Evolutionary conservation across 1,140 invertebrate species (phyloP).

Genomic region (Bradynema listronoti): DNA sequence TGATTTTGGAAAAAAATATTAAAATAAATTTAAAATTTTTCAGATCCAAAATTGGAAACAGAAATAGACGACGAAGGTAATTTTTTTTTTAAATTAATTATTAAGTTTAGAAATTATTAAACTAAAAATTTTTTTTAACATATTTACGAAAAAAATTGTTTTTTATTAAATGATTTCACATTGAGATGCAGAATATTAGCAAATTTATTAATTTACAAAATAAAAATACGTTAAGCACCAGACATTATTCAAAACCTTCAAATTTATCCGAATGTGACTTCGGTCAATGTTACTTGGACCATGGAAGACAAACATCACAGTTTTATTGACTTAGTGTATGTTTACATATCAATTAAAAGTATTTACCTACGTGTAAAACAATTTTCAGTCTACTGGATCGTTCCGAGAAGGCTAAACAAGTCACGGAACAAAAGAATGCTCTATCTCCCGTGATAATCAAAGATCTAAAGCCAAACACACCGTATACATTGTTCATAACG

Average conservation of each 20-base stretch:
- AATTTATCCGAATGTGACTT: too few species aligned
- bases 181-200: too few species aligned
- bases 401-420: constrained; percentile 23
- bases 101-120: background rate
- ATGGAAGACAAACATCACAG: background rate
- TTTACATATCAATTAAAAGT: too few species aligned
- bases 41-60: background rate
- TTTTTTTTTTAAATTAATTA: background rate
- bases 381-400: constrained; percentile 34
- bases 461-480: constrained; percentile 47
- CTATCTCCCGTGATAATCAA: constrained; percentile 46
- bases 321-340: constrained; percentile 10
- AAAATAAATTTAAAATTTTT: background rate
- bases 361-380: too few species aligned
- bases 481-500: constrained; percentile 48
- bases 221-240: too few species aligned
- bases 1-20: background rate
- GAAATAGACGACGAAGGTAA: background rate
- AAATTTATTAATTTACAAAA: too few species aligned
- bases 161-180: too few species aligned
- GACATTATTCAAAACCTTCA: too few species aligned
- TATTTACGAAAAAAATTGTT: too few species aligned
- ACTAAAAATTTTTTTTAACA: too few species aligned
- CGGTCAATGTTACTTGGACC: background rate
- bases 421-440: constrained; percentile 36